Evolutionary conservation across 2,888 invertebrate genomes (phyloP).

Genomic region (Oligia fasciuncula): DNA sequence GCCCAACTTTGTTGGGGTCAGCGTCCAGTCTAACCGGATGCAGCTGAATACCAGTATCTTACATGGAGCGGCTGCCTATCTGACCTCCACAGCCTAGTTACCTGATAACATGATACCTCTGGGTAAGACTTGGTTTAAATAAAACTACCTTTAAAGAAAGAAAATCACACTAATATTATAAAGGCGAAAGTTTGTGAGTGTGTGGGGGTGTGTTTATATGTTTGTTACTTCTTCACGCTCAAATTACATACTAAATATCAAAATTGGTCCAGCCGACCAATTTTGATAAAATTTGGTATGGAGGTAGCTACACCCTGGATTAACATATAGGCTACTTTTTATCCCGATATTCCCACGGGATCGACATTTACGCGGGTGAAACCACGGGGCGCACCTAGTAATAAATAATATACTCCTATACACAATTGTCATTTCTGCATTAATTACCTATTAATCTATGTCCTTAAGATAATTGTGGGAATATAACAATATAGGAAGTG

Average conservation of each 20-base stretch:
- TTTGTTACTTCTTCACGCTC: no score
- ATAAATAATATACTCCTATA: neutral
- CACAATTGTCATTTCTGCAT: slow-evolving; percentile 37
- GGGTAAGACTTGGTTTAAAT: neutral
- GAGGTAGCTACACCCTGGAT: no score
- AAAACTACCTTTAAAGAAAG: neutral
- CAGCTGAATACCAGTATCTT: neutral
- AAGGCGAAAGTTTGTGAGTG: no score
- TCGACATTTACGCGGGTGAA: no score
- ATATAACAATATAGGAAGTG: slow-evolving; percentile 48
- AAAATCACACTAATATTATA: neutral
- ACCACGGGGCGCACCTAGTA: no score
- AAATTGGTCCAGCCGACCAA: no score
- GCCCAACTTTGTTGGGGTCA: neutral
- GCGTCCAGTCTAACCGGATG: neutral
- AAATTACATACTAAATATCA: no score
- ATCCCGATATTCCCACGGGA: no score
- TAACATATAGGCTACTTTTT: no score
- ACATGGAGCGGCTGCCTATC: neutral
- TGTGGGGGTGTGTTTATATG: no score
- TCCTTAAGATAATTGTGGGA: slow-evolving; percentile 52
- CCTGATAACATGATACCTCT: neutral
- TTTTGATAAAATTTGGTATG: no score
- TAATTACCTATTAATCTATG: slow-evolving; percentile 56
- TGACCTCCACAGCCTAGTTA: neutral